Conservation (phyloP, 2,797 vertebrate species). For the Phataginus tetradactyla region DNA sequence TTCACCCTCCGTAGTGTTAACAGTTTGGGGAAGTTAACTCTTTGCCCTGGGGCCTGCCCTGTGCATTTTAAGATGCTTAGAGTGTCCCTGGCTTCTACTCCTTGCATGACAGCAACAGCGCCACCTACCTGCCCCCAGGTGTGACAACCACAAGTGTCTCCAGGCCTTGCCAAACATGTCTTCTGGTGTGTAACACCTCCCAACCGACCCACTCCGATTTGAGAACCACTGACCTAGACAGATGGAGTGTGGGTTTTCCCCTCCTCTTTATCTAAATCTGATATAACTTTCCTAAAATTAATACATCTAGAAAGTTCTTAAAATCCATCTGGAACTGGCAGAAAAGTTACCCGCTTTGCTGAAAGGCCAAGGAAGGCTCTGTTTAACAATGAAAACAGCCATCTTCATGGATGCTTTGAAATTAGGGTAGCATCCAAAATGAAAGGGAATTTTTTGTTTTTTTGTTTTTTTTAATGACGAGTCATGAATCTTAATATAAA, state of each 20-base stretch:
- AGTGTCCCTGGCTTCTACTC: background rate
- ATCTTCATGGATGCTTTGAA: background rate
- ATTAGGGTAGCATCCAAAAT: background rate
- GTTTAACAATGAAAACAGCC: background rate
- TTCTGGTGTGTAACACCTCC: background rate
- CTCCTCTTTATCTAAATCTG: background rate
- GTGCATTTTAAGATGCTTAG: background rate
- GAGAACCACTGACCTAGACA: background rate
- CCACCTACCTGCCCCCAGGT: background rate
- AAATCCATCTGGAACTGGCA: background rate
- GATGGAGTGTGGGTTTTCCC: background rate
- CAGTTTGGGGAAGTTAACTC: background rate
- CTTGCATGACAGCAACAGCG: background rate
- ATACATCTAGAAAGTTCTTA: background rate
- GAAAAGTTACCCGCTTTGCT: constrained; percentile 17
- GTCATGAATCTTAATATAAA: background rate
- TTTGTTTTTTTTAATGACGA: background rate
- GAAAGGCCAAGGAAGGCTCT: background rate
- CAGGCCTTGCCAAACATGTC: background rate
- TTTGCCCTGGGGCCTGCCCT: background rate
- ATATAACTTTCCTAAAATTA: constrained; percentile 31
- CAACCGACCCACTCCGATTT: background rate
- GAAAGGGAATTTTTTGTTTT: background rate
- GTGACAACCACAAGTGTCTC: background rate
- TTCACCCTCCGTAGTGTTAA: background rate